Percentiles rank a stretch among this genome's conserved stretches.
Evolutionary conservation across 2,113 vertebrate genomes (phyloP).

Genomic region (Gavia stellata): DNA sequence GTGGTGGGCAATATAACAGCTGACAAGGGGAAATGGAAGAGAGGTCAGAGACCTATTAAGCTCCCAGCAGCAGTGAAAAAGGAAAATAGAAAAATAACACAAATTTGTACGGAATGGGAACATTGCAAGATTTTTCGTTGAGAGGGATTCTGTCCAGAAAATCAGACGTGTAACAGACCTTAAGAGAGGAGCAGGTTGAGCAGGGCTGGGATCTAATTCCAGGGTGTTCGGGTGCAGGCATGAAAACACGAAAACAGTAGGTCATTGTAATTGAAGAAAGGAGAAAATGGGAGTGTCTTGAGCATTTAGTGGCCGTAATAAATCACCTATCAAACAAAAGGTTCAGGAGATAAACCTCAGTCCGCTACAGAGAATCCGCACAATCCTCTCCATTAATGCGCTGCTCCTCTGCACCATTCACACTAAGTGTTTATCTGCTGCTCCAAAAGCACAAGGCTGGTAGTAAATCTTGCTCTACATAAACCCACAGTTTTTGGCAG

Average conservation of each 20-base stretch:
- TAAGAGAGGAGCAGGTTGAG: background rate
- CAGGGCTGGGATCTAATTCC: background rate
- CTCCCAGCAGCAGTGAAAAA: background rate
- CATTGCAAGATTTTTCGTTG: background rate
- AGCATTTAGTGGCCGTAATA: background rate
- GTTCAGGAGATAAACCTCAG: background rate
- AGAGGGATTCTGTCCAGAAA: background rate
- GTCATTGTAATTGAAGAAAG: background rate
- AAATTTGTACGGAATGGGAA: background rate
- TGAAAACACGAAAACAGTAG: background rate
- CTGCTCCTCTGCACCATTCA: background rate
- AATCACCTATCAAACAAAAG: background rate
- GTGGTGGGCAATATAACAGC: background rate
- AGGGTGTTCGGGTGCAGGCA: background rate
- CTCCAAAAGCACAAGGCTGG: background rate
- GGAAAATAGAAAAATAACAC: background rate
- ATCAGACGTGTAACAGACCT: background rate
- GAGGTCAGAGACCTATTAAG: background rate
- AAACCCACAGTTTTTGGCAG: background rate
- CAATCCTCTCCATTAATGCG: background rate
- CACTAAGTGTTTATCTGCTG: background rate
- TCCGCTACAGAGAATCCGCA: background rate
- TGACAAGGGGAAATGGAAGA: background rate
- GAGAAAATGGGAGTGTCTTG: background rate
- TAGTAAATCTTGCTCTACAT: slow-evolving; percentile 4